These are phyloP conservation scores for Hypocryptadius cinnamomeus DNA, from an alignment of 2,113 vertebrate species.

Conservation along the genomic window DNA sequence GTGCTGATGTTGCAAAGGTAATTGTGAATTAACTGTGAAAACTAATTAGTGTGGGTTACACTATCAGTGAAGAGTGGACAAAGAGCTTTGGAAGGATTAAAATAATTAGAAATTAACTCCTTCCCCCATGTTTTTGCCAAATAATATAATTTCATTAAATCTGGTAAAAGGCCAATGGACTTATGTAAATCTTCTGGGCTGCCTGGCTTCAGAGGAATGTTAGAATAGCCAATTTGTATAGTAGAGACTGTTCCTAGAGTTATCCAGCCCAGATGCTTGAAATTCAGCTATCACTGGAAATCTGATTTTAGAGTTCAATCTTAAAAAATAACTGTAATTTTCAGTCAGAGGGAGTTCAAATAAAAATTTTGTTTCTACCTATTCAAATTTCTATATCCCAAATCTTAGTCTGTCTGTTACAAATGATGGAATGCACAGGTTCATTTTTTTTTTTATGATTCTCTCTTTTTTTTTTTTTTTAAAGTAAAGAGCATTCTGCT, in stretches of 20 bases:
- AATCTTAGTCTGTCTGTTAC: not conserved
- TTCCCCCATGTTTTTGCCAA: not conserved
- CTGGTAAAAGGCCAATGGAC: not conserved
- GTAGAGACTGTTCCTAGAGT: not conserved
- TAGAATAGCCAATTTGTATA: not conserved
- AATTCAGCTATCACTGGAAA: not conserved
- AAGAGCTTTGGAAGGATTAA: not conserved
- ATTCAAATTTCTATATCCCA: not conserved
- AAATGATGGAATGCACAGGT: not conserved
- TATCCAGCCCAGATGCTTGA: not conserved
- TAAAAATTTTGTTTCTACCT: not conserved
- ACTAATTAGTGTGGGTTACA: not conserved
- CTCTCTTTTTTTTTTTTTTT: not conserved
- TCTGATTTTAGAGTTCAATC: not conserved
- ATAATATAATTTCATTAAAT: not conserved
- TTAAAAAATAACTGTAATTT: not conserved
- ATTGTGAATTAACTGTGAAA: not conserved
- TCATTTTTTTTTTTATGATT: not conserved
- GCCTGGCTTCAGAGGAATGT: not conserved
- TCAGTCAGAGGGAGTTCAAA: not conserved
- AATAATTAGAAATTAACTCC: not conserved
- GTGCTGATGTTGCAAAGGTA: conserved; percentile 87
- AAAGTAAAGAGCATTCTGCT: not conserved
- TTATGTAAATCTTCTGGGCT: not conserved
- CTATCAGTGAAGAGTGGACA: not conserved